Evolutionary conservation across 2,113 vertebrate genomes (phyloP).

Genomic region (Ptilonorhynchus violaceus): DNA sequence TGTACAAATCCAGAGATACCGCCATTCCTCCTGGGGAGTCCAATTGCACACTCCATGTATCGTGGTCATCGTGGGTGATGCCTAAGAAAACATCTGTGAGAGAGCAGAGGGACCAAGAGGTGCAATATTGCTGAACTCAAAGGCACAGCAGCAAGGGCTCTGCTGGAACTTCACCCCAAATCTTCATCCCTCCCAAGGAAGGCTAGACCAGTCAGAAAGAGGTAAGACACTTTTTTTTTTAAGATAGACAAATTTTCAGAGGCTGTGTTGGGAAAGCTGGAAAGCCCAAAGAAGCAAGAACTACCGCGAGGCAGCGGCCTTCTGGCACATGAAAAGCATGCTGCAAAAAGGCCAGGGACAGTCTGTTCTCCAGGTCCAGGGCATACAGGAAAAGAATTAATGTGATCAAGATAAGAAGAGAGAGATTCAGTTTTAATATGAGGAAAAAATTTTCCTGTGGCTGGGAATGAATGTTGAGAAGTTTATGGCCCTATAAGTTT

Average conservation of each 20-base stretch:
- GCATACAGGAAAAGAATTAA: background rate
- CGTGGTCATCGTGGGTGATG: background rate
- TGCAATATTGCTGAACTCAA: background rate
- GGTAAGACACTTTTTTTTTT: background rate
- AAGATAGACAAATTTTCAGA: background rate
- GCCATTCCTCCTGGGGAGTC: background rate
- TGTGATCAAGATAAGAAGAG: background rate
- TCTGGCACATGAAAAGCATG: background rate
- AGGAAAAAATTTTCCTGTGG: background rate
- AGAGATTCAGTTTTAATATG: background rate
- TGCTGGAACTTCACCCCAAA: background rate
- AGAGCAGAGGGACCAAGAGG: background rate
- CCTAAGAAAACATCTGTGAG: background rate
- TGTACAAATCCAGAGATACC: background rate
- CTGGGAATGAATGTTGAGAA: background rate
- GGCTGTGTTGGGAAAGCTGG: background rate
- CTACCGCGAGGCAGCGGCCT: background rate
- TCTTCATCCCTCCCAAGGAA: background rate
- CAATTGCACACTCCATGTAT: rapidly evolving
- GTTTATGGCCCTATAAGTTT: background rate
- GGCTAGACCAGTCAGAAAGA: background rate
- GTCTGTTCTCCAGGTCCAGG: background rate
- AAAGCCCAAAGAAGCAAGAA: background rate
- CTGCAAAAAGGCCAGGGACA: background rate
- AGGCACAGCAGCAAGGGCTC: background rate